These are phyloP conservation scores for Chaitophorus viminalis DNA, from an alignment of 2,888 invertebrate genomes.

Conservation along the genomic window DNA sequence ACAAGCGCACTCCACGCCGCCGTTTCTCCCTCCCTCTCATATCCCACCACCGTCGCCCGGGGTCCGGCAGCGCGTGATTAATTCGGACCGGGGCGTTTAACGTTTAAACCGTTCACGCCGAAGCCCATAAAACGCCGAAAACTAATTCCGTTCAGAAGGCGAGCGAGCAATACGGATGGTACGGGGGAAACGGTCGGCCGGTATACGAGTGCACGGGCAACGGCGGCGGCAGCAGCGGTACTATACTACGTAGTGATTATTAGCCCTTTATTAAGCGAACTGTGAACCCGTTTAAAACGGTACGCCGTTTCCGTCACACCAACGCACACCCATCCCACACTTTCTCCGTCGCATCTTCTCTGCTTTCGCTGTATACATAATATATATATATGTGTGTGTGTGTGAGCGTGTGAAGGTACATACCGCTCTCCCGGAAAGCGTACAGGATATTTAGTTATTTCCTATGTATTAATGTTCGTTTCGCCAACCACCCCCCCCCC, in stretches of 20 bases:
- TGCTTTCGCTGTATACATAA: no score
- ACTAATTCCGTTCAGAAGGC: slow-evolving; percentile 45
- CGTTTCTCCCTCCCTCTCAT: no score
- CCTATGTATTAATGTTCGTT: slow-evolving; percentile 60
- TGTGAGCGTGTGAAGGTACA: no score
- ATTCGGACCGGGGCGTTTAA: slow-evolving; percentile 47
- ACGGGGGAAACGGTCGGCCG: no score
- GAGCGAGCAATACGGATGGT: background rate
- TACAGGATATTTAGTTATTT: slow-evolving; percentile 62
- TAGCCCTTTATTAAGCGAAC: slow-evolving; percentile 61
- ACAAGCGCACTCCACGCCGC: background rate
- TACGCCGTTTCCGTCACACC: background rate
- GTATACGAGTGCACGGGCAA: no score
- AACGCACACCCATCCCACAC: background rate
- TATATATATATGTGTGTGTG: no score
- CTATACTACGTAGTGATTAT: slow-evolving; percentile 53
- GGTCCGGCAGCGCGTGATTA: slow-evolving; percentile 46
- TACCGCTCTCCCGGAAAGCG: slow-evolving; percentile 49
- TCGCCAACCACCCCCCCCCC: background rate
- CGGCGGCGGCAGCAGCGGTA: background rate
- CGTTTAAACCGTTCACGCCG: slow-evolving; percentile 38
- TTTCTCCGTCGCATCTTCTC: background rate
- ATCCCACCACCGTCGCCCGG: background rate
- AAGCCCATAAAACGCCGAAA: slow-evolving; percentile 54
- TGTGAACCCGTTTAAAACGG: slow-evolving; percentile 55